Conservation (phyloP, 30 jellyfish, hydroid and myxozoan genomes). For the Phacellophora camtschatica region DNA sequence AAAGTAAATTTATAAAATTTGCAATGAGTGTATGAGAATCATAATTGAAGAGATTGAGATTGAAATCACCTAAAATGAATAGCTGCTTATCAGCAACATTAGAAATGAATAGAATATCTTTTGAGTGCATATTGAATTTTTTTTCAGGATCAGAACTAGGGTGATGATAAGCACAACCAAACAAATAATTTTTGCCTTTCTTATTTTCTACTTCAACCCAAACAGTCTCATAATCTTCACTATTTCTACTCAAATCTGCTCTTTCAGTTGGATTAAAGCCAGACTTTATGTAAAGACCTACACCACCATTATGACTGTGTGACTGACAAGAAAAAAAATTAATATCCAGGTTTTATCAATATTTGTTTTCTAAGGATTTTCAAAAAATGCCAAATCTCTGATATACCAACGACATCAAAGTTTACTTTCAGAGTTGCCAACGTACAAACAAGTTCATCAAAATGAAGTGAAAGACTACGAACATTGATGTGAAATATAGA, state of each 20-base stretch:
- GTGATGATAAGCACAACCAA: slow-evolving; percentile 6
- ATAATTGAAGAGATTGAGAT: not conserved
- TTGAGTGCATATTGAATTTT: not conserved
- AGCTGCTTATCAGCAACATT: not conserved
- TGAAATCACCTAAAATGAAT: not conserved
- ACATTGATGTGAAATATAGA: slow-evolving; percentile 35
- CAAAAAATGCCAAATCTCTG: slow-evolving; percentile 27
- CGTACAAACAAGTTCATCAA: slow-evolving; percentile 25
- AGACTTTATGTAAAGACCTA: slow-evolving; percentile 16
- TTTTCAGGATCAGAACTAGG: slow-evolving; percentile 6
- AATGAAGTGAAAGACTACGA: slow-evolving; percentile 41
- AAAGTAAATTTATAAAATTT: not conserved
- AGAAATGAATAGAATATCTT: not conserved
- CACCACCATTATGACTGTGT: slow-evolving; percentile 30
- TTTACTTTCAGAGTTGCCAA: slow-evolving; percentile 6
- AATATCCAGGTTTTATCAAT: slow-evolving; percentile 22
- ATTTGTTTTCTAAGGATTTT: slow-evolving; percentile 11
- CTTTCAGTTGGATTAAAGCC: not conserved
- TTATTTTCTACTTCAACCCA: slow-evolving; percentile 15
- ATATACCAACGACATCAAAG: slow-evolving; percentile 23
- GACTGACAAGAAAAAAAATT: slow-evolving; percentile 3
- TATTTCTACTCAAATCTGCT: not conserved
- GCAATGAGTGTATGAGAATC: not conserved
- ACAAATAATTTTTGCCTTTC: slow-evolving; percentile 16
- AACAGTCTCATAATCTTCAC: slow-evolving; percentile 8